Evolutionary conservation across 2,797 vertebrate species (phyloP), one percentile per base, ranked within the genome.

Genomic region (Valencia hispanica): DNA sequence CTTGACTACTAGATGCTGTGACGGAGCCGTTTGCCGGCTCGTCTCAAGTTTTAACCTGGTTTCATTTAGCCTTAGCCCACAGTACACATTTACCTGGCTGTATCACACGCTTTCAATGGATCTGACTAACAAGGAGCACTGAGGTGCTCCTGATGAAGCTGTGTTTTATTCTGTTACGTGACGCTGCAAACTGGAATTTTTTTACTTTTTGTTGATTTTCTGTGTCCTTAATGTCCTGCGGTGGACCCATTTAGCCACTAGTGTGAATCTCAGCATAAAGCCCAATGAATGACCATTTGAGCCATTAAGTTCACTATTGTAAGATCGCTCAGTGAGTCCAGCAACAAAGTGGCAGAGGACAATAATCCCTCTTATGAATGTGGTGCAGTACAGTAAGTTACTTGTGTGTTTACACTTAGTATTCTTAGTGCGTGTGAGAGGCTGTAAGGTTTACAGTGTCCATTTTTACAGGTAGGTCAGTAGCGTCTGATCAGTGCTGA

Each of bases 1-100:
- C 86, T 91, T 83, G 86, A 92, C 84, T 77, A 73, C 70, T 51
- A 51, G 84, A 89, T 85, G 87, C 83, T 70, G 83, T 82, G 83
- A 84, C 65, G 18, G 71, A 76, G 73, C 61, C 74, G 27, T 15
- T 74, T 73, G 51, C 51, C 85, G 59, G 66, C 63, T 75, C 47
- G 78, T 86, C 77, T 36, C n/a, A 61, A 80, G 87, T 69, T 79
- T 30, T 36, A 82, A 74, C 77, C 43, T 79, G 51, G 82, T 51
- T 65, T 74, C 80, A 70, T 73, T 85, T 85, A 87, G 80, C 84
- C 53, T 32, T 91, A 84, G 79, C 70, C 71, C 36, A 55, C 72
- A 61, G 72, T 48, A 86, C 73, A 83, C 77, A 61, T 74, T 76
- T 72, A 57, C 66, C 78, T 76, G 61, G 61, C 74, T 79, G 32